Evolutionary conservation across 2,797 vertebrate species (phyloP), one percentile per base, ranked within the genome.

Genomic region (Schizothorax lantsangensis): DNA sequence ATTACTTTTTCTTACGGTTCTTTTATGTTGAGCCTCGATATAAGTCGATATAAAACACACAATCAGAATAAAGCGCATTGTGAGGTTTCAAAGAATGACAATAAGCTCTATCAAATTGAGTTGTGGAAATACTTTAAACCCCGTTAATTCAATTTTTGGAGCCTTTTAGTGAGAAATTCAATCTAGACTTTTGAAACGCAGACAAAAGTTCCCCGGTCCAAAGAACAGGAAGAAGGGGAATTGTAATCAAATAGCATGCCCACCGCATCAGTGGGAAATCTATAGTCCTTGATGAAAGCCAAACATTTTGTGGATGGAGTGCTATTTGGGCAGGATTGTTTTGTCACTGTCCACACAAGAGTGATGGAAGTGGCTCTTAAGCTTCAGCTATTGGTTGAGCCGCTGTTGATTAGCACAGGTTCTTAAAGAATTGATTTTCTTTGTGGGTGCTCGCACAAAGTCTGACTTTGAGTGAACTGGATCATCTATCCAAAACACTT

Each of bases 261-360:
- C 15, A 45, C 30, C 0, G 15, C n/a, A 36, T 84, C 84, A 86
- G 80, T 80, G 79, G 75, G 30, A 86, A 86, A 88, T 88, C 81
- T 88, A 80, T 88, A 74, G 57, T 33, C 57, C 59, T 77, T 88
- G 62, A 75, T 84, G 81, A 86, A 88, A 86, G 38, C 69, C 84
- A 88, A 86, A 88, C 81, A 86, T 88, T 84, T 88, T 83, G 62
- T 72, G 54, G 52, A 73, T 79, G 38, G 19, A 88, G 26, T 75
- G 57, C 38, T 88, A 33, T 88, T 86, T 86, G 79, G 49, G 79
- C 54, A 69, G 81, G 75, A 84, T 83, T 86, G 74, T 83, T 68
- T 80, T 74, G 73, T 85, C 74, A 79, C 80, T 86, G 75, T 71
- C 71, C 71, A 80, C 81, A 84, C 38, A 84, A 80, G 81, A 84